Evolutionary conservation across 2,888 invertebrate species (phyloP), one percentile per base, ranked within the genome.

Genomic region (Drosophila mettleri): DNA sequence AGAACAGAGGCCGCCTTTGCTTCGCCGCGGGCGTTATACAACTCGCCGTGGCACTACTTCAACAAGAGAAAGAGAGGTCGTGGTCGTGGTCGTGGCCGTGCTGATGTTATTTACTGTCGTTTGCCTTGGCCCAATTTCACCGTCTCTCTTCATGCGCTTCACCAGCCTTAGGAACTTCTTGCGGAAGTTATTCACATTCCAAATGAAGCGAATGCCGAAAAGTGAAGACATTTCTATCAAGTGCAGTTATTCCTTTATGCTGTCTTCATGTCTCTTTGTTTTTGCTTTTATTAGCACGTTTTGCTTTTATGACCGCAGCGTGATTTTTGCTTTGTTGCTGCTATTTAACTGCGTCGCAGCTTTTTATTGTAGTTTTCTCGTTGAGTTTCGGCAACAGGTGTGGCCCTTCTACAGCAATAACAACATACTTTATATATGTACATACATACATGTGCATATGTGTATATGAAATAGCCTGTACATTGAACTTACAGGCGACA

Each of bases 121-220:
- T 88, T 88, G 76, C 88, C 84, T 88, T 84, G 86, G 84, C 88
- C 84, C 57, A 78, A 80, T 84, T 88, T 83, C 57, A 70, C 39
- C 53, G 52, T 59, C 45, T 29, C 45, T 45, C 45, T 45, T 24
- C n/a, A 9, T 51, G 48, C 59, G 69, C 68, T 57, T 43, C 43
- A 10, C 58, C 6, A 54, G 36, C 31, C 27, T n/a, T 22, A 22
- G 22, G 33, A 20, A 9, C 33, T 22, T 20, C 43, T 68, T 69
- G 64, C 66, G 74, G 66, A 85, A 75, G 71, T 78, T 67, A 60
- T 68, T 71, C 62, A 45, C 74, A 89, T 82, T 69, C 85, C 85
- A 70, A 69, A 12, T 54, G 54, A 20, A 63, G 20, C 34, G 22
- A 24, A 31, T 24, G 43, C 48, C 49, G 58, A 43, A 52, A 36